Evolutionary conservation across 2,113 vertebrate genomes (phyloP).

Genomic region (Larimichthys crocea): DNA sequence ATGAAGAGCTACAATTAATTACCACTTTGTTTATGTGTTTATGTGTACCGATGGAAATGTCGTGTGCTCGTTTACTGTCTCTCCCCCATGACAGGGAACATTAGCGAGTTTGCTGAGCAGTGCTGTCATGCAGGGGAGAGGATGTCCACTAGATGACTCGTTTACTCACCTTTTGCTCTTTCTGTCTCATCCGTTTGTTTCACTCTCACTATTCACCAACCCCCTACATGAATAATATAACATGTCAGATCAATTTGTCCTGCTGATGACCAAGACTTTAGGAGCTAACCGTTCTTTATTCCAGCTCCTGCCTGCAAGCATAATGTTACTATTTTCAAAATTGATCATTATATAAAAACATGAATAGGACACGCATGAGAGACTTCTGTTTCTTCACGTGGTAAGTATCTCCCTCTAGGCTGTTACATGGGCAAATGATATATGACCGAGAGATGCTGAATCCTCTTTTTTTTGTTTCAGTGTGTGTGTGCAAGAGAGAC

Average conservation of each 20-base stretch:
- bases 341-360: slow-evolving; percentile 74
- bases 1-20: slow-evolving; percentile 18
- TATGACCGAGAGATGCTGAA: slow-evolving; percentile 55
- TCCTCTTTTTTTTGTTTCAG: slow-evolving; percentile 34
- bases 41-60: slow-evolving; percentile 49
- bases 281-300: slow-evolving; percentile 58
- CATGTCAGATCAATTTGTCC: slow-evolving; percentile 74
- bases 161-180: slow-evolving; percentile 33
- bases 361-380: slow-evolving; percentile 59
- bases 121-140: slow-evolving; percentile 53
- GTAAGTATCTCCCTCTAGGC: slow-evolving; percentile 51
- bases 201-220: slow-evolving; percentile 31
- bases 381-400: slow-evolving; percentile 46
- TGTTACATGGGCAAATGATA: slow-evolving; percentile 55
- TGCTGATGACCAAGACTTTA: slow-evolving; percentile 59
- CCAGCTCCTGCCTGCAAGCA: slow-evolving; percentile 56
- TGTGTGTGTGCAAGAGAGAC: slow-evolving; percentile 18
- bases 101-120: slow-evolving; percentile 58
- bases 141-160: slow-evolving; percentile 53
- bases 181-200: slow-evolving; percentile 22
- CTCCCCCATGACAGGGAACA: slow-evolving; percentile 41
- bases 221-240: slow-evolving; percentile 64
- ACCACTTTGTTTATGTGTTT: slow-evolving; percentile 21
- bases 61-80: slow-evolving; percentile 36
- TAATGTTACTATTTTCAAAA: slow-evolving; percentile 67